These are phyloP conservation scores for Ophthalmotilapia sp. DNA, from an alignment of 2,113 vertebrate species.

Conservation along the genomic window DNA sequence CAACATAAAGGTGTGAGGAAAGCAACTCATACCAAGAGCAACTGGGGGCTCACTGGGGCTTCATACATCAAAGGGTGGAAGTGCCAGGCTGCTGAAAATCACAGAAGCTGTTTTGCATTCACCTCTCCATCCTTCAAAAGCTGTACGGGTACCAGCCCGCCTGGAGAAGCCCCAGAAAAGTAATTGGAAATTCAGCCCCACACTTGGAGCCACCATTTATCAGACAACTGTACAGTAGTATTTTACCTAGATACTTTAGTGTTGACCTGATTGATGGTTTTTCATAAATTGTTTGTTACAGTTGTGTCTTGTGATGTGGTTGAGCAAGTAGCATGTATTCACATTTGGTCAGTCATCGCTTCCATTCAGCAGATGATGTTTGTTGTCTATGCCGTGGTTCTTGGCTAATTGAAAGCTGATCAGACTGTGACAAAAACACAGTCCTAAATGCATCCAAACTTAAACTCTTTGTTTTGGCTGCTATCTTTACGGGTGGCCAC, in stretches of 20 bases:
- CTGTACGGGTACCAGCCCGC: not conserved
- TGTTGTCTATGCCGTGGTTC: not conserved
- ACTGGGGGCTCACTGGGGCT: not conserved
- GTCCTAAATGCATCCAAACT: not conserved
- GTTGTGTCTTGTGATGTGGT: conserved; percentile 8
- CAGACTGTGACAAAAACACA: not conserved
- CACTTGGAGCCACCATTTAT: conserved; percentile 6
- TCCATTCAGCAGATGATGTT: not conserved
- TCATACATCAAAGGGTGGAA: conserved; percentile 31
- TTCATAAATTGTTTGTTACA: conserved; percentile 10
- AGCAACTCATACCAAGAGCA: not conserved
- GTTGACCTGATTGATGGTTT: conserved; percentile 1
- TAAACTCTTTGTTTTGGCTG: not conserved
- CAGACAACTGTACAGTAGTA: not conserved
- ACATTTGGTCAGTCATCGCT: not conserved
- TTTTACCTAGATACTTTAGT: not conserved
- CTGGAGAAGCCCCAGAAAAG: conserved; percentile 2
- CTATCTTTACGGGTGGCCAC: not conserved
- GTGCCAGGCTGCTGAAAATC: not conserved
- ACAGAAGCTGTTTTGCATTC: conserved; percentile 33
- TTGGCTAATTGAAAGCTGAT: not conserved
- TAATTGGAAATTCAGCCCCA: conserved; percentile 31
- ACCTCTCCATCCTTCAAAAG: conserved; percentile 41
- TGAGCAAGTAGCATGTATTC: not conserved
- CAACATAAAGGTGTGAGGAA: not conserved